Evolutionary conservation across 2,797 vertebrate species (phyloP), one percentile per base, ranked within the genome.

Genomic region (Chelmon rostratus): DNA sequence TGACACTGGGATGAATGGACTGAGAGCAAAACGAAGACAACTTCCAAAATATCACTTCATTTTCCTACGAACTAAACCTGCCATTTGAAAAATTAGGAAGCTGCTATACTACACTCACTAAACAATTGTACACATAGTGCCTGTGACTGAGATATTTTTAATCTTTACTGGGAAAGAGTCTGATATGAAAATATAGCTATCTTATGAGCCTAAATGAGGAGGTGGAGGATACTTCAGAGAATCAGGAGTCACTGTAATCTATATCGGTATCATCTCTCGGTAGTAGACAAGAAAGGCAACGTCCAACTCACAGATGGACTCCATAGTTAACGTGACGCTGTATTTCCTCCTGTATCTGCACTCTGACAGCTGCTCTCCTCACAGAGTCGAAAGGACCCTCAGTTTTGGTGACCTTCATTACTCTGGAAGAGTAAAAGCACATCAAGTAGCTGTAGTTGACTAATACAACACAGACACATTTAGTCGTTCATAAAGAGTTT

Each of bases 341-440:
- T 68, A 94, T 92, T 72, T 95, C 93, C 56, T 95, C 90, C 50
- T 88, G 67, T 58, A 87, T 54, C 70, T 84, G 66, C 37, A 0
- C 53, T 77, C 76, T 87, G 49, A 81, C 78, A 13, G 68, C 67
- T 40, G 92, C 70, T 79, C 88, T 92, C 83, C 75, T 92, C 75
- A 88, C 79, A 10, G 69, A 21, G 62, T 87, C 88, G 52, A 88
- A 84, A 1, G 81, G 76, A 50, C 86, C 86, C 73, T 49, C 64
- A 19, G 64, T 25, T 57, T 73, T 59, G 63, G 67, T 83, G 58
- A 81, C 78, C 73, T 68, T 78, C 64, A 86, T 89, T 3, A 78
- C 70, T 82, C 94, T 94, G 85, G 21, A 68, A 50, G 15, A 82
- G 31, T 40, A 23, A 54, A 35, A 64, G 12, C 0, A 46, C 15